Evolutionary conservation across 2,888 invertebrate species (phyloP), one percentile per base, ranked within the genome.

Genomic region (Drosophila pseudotakahashii): DNA sequence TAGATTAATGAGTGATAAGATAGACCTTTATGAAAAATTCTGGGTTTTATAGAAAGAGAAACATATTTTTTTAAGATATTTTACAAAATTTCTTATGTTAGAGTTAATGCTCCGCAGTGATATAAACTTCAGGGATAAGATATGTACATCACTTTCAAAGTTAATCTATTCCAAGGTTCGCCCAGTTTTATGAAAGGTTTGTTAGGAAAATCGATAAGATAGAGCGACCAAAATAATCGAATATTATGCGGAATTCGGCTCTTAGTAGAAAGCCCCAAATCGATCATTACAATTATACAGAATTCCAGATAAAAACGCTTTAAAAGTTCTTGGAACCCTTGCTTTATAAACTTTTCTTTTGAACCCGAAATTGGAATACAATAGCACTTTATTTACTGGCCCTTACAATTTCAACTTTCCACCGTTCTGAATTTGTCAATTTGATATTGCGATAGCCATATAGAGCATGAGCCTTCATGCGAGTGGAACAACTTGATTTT

Each of bases 401-500:
- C 13, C 9, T 10, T 4, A 16, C 26, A 53, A 14, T n/a, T 9
- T 7, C 11, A 58, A 23, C 10, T 13, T 16, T 58, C 11, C 3
- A 39, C 7, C 30, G 10, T 7, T 16, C 16, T 34, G 13, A 34
- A 11, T 48, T 48, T 48, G 48, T 19, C 26, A 52, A 52, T 39
- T 52, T 34, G 36, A 3, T 5, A 14, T n/a, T 23, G 19, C 32
- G 58, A 41, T 59, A 23, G 6, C 5, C 26, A 26, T 11, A 19
- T 19, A 32, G n/a, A n/a, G 14, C 58, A 41, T 23, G 26, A 39
- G n/a, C n/a, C 16, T 26, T 11, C 11, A 9, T 9, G 11, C 39
- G 14, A 48, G 39, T 62, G 63, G 11, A 64, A 37, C 34, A 14
- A 44, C 44, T 64, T 64, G 64, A 69, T 26, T 66, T 34, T 39